Conservation (phyloP, 2,113 vertebrate species). For the Trematocara variabile region DNA sequence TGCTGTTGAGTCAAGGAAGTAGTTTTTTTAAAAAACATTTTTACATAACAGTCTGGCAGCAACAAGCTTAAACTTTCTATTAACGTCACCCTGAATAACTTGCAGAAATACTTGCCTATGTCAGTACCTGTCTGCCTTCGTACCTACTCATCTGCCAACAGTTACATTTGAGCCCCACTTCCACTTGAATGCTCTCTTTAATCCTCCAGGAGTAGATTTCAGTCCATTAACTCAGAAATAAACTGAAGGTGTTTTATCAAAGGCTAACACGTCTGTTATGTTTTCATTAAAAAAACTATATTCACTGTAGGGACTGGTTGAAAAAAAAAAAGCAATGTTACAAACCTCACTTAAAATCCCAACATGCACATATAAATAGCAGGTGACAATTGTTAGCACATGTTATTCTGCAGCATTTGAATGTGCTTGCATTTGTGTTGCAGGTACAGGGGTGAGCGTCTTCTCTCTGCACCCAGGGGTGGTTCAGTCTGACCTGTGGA, state of each 20-base stretch:
- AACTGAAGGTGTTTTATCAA: neutral
- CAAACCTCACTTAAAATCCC: neutral
- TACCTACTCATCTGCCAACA: neutral
- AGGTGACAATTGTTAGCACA: neutral
- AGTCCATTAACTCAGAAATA: neutral
- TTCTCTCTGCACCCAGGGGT: slow-evolving; percentile 77
- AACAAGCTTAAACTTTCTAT: neutral
- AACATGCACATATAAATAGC: neutral
- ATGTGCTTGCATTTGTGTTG: neutral
- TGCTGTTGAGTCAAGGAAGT: neutral
- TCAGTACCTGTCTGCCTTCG: neutral
- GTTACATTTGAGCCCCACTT: neutral
- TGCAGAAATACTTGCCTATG: neutral
- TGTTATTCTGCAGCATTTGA: neutral
- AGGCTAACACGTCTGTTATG: neutral
- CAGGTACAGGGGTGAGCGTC: slow-evolving; percentile 72
- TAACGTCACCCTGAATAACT: neutral
- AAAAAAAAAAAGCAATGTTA: neutral
- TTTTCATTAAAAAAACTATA: neutral
- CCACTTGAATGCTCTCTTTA: neutral
- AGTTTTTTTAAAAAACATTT: neutral
- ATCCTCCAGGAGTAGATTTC: neutral
- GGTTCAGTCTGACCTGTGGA: slow-evolving; percentile 74
- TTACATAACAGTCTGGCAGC: neutral
- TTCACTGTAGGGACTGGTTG: neutral